phyloP scores from a whole-genome alignment of 2,888 invertebrate genomes.

The Stenodema calcarata region DNA sequence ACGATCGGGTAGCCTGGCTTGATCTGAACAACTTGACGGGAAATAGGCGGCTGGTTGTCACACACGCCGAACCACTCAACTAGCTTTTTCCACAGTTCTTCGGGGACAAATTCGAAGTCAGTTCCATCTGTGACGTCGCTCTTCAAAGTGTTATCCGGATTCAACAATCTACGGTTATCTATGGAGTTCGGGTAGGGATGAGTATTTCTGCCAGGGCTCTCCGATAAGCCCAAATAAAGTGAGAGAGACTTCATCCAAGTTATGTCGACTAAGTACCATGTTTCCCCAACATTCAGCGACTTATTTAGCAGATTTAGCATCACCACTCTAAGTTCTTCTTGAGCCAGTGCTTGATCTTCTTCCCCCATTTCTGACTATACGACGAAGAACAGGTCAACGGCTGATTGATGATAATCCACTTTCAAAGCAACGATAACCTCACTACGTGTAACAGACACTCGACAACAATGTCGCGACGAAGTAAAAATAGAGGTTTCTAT shows the following conservation, averaged over 20 bases:
- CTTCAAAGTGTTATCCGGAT: constrained; percentile 58
- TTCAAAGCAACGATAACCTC: neutral
- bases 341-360: constrained; percentile 11
- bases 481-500: neutral
- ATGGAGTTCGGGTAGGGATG: constrained; percentile 62
- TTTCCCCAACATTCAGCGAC: constrained; percentile 35
- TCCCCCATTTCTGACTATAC: constrained; percentile 43
- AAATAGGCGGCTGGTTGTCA: constrained; percentile 61
- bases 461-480: neutral
- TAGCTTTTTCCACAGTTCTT: constrained; percentile 63
- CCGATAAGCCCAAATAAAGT: constrained; percentile 49
- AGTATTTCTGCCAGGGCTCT: neutral
- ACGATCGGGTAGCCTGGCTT: constrained; percentile 26
- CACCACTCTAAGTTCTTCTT: constrained; percentile 46
- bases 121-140: constrained; percentile 63
- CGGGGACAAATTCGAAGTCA: constrained; percentile 63
- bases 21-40: constrained; percentile 58
- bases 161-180: constrained; percentile 60
- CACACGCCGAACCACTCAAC: constrained; percentile 60
- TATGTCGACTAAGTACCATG: constrained; percentile 51
- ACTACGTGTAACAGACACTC: neutral
- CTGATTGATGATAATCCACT: neutral
- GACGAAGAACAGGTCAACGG: neutral
- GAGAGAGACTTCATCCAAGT: constrained; percentile 52
- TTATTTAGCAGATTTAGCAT: neutral